Percentiles rank a stretch among this genome's conserved stretches.
These are phyloP conservation scores for Autographa pulchrina DNA, from an alignment of 2,888 invertebrate genomes.

Conservation along the genomic window DNA sequence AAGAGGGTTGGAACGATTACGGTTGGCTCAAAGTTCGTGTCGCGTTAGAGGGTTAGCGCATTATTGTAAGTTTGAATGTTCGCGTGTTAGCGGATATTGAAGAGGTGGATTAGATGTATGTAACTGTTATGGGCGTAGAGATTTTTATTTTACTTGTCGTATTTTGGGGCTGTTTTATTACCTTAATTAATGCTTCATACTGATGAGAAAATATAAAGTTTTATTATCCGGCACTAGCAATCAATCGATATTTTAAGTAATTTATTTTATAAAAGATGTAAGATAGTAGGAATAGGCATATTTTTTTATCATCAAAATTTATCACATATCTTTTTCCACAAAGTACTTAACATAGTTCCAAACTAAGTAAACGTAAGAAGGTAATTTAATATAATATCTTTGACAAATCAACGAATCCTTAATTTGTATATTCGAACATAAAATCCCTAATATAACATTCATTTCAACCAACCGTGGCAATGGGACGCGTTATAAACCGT, in stretches of 20 bases:
- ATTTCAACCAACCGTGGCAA: conserved; percentile 54
- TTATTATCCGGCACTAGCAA: too few species aligned
- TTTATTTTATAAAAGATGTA: too few species aligned
- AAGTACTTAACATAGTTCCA: too few species aligned
- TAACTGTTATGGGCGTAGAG: conserved; percentile 8
- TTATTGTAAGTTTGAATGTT: conserved; percentile 47
- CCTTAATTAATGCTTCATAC: not conserved
- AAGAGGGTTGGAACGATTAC: conserved; percentile 58
- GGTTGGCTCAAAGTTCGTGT: conserved; percentile 46
- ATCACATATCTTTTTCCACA: too few species aligned
- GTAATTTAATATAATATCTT: too few species aligned
- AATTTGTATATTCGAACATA: too few species aligned
- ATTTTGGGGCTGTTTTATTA: not conserved
- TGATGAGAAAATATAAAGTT: not conserved
- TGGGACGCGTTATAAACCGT: conserved; percentile 52
- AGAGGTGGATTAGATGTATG: conserved; percentile 17
- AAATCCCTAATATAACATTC: too few species aligned
- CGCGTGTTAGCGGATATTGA: conserved; percentile 40
- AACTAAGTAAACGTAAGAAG: too few species aligned
- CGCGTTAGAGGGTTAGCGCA: conserved; percentile 62
- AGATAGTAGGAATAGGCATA: too few species aligned
- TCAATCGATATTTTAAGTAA: too few species aligned
- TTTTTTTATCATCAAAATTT: not conserved
- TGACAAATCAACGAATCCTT: too few species aligned
- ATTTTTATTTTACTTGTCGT: not conserved